Evolutionary conservation across 2,113 vertebrate genomes (phyloP), one percentile per base, ranked within the genome.

Genomic region (Mungos mungo): DNA sequence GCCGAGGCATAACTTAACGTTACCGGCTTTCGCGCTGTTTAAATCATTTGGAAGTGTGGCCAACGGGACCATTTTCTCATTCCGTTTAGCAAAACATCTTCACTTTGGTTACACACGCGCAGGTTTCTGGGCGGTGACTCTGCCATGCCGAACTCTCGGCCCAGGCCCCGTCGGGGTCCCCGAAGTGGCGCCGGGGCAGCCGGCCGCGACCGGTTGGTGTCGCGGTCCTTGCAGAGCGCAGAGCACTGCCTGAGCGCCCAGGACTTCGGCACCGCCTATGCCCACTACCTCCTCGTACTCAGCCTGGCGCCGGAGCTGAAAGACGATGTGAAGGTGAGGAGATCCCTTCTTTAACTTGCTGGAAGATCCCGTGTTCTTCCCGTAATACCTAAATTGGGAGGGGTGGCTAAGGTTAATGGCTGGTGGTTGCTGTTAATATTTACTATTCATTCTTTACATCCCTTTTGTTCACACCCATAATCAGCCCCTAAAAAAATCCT

Each of bases 241-340:
- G 99, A 99, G 97, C 99, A 99, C 92, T 99, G 99, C 85, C 95
- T 99, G 68, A 98, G 99, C 79, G 98, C 98, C 86, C 99, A 99
- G 71, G 99, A 99, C 96, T 99, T 99, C 97, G 99, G 99, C 94
- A 99, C 99, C 3, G 99, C 99, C 0, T 99, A 99, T 88, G 99
- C 99, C 15, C 99, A 99, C 97, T 99, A 99, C 98, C 99, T 99
- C 0, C 98, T 99, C 0, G 99, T 99, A 69, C 99, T 99, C 93
- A 99, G 99, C 98, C 98, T 99, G 52, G 99, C 99, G 10, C 99
- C 99, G 0, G 98, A 99, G 95, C 98, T 99, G 96, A 99, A 99
- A 98, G 98, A 99, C 27, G 96, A 85, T 18, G 97, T 99, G 45
- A 99, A 99, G 98, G 99, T 99, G 97, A 99, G 98, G 88, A 98